These are phyloP conservation scores for Phaetusa simplex DNA, from an alignment of 2,113 vertebrate species.

Conservation along the genomic window DNA sequence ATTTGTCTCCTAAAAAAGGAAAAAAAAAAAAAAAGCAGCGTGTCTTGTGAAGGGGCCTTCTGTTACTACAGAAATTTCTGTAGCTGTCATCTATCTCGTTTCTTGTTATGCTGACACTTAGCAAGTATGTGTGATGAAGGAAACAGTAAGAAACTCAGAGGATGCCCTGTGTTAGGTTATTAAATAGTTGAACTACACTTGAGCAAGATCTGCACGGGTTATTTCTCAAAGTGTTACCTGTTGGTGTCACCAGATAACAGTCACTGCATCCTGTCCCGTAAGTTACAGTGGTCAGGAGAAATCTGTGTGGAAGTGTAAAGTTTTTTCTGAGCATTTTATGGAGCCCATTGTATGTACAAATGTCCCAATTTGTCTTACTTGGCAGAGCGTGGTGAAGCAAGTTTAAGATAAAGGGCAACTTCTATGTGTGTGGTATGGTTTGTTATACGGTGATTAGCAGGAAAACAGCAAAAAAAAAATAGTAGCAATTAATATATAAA, in stretches of 20 bases:
- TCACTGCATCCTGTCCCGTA: background rate
- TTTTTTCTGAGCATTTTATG: background rate
- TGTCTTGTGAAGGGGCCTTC: background rate
- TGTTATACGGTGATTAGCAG: background rate
- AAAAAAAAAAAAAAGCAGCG: background rate
- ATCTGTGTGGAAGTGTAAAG: background rate
- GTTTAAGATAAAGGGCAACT: background rate
- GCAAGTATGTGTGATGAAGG: background rate
- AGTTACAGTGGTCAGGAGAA: background rate
- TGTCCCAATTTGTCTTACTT: background rate
- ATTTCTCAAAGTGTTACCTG: background rate
- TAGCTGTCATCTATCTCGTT: background rate
- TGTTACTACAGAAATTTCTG: background rate
- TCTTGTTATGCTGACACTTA: background rate
- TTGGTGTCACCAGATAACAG: background rate
- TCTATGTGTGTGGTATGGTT: background rate
- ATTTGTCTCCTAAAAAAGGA: background rate
- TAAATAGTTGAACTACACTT: background rate
- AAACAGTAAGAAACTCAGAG: background rate
- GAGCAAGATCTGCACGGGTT: background rate
- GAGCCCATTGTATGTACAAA: background rate
- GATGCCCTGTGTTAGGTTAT: background rate
- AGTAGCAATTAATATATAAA: background rate
- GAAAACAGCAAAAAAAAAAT: background rate
- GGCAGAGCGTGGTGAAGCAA: background rate